Percentiles rank a stretch among this genome's conserved stretches.
Conservation (phyloP, 2,113 vertebrate genomes). For the Mionectes macconnelli region DNA sequence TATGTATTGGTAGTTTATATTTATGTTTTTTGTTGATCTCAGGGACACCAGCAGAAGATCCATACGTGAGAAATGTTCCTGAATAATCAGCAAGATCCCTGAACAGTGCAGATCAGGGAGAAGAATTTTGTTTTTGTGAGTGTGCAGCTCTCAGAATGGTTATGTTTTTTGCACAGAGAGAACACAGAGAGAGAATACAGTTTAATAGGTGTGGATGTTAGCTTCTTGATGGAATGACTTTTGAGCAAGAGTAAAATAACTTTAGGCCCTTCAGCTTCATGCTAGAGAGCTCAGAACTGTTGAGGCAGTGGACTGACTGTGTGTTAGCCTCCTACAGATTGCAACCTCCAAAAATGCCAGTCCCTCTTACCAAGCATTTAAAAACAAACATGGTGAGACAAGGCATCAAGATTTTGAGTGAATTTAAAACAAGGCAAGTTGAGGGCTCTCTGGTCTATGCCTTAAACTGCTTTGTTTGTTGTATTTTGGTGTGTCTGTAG, state of each 20-base stretch:
- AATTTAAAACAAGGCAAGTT: background rate
- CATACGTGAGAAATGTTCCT: background rate
- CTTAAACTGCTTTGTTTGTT: background rate
- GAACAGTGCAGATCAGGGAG: background rate
- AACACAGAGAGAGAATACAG: too few species aligned
- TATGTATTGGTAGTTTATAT: background rate
- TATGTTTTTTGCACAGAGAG: background rate
- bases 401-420: background rate
- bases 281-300: background rate
- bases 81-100: background rate
- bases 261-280: background rate
- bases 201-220: background rate
- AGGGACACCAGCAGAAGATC: background rate
- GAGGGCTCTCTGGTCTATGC: background rate
- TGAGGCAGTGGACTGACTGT: background rate
- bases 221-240: background rate
- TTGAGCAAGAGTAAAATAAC: background rate
- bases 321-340: fast-evolving
- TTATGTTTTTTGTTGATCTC: background rate
- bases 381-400: background rate
- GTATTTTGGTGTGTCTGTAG: background rate
- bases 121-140: background rate
- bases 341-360: background rate
- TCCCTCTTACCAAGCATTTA: background rate
- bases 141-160: background rate